phyloP scores from a whole-genome alignment of 2,888 invertebrate genomes.

The Drosophila recens region DNA sequence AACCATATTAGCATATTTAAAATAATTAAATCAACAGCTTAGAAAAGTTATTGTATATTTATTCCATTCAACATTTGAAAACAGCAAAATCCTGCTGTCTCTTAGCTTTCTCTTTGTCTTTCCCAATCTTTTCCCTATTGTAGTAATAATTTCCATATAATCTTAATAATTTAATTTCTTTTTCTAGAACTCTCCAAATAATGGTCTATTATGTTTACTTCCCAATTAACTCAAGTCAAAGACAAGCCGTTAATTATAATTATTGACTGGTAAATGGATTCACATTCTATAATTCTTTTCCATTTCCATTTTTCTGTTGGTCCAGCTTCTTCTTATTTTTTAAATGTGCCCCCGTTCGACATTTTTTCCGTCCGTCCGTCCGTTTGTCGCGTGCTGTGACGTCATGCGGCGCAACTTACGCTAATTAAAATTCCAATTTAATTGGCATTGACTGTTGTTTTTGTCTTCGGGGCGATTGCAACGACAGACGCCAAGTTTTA shows the following conservation, averaged over 20 bases:
- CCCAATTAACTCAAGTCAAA: slow-evolving; percentile 3
- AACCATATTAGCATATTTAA: too few relatives aligned
- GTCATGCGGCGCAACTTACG: slow-evolving; percentile 70
- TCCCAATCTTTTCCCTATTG: too few relatives aligned
- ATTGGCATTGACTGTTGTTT: slow-evolving; percentile 78
- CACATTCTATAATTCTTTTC: not conserved
- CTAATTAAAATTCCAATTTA: slow-evolving; percentile 83
- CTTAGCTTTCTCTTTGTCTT: too few relatives aligned
- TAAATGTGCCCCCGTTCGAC: slow-evolving; percentile 6
- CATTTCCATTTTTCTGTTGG: not conserved
- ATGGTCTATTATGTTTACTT: slow-evolving; percentile 1
- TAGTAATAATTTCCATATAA: not conserved
- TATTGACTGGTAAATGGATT: slow-evolving; percentile 9
- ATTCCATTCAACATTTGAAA: too few relatives aligned
- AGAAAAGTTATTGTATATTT: too few relatives aligned
- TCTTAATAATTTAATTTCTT: not conserved
- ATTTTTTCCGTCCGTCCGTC: slow-evolving; percentile 7
- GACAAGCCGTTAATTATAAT: slow-evolving; percentile 8
- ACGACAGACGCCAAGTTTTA: slow-evolving; percentile 19
- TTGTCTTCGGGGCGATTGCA: slow-evolving; percentile 76
- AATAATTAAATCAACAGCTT: too few relatives aligned
- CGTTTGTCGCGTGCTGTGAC: slow-evolving; percentile 42
- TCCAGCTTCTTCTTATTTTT: not conserved
- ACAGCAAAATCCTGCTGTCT: too few relatives aligned
- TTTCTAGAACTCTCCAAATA: not conserved